These are phyloP conservation scores for Pelvicachromis taeniatus DNA, from an alignment of 2,113 vertebrate species.

Conservation along the genomic window DNA sequence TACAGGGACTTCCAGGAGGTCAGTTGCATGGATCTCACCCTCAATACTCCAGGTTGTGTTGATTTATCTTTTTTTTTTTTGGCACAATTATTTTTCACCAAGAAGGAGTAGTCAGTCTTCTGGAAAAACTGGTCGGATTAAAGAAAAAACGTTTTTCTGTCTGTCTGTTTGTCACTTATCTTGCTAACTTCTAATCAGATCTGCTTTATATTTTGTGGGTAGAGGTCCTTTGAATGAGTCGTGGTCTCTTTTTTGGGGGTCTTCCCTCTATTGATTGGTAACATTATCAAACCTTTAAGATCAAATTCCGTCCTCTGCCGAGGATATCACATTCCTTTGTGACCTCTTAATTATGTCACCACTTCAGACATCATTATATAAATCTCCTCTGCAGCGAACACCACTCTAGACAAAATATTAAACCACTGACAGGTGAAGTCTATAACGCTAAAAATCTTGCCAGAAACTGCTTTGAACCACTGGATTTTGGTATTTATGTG, in stretches of 20 bases:
- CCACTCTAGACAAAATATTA: fast-evolving
- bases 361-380: not conserved
- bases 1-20: not conserved
- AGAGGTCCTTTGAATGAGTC: not conserved
- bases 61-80: not conserved
- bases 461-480: not conserved
- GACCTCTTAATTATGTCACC: not conserved
- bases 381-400: not conserved
- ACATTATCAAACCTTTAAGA: not conserved
- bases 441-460: not conserved
- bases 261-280: not conserved
- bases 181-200: not conserved
- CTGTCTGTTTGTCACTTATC: not conserved
- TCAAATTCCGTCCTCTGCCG: not conserved
- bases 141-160: not conserved
- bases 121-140: not conserved
- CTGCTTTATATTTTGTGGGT: not conserved
- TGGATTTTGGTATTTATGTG: not conserved
- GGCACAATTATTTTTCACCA: not conserved
- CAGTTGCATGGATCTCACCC: not conserved
- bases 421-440: not conserved
- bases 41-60: not conserved
- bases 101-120: not conserved
- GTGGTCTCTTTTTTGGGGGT: not conserved
- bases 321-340: not conserved